A percentile compares a stretch with the other conserved stretches of the same genome.
These are phyloP conservation scores for Pseudochirops cupreus DNA, from an alignment of 2,797 vertebrate species.

Conservation along the genomic window DNA sequence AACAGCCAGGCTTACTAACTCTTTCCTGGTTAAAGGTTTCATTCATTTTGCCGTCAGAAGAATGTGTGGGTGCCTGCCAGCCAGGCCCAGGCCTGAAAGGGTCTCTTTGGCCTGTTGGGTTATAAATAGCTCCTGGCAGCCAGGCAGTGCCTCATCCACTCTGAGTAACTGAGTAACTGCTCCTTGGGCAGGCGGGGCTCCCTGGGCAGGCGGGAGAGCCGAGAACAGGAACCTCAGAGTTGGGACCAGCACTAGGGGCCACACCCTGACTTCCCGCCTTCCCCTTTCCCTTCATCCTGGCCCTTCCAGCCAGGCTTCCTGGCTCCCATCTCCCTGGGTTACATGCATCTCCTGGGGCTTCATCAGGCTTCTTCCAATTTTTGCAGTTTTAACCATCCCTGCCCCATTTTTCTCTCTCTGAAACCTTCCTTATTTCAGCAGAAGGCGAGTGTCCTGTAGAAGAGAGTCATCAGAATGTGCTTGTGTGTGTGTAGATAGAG, in stretches of 20 bases:
- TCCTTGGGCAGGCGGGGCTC: not conserved
- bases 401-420: not conserved
- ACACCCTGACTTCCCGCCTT: not conserved
- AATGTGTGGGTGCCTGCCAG: not conserved
- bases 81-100: not conserved
- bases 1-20: conserved; percentile 66
- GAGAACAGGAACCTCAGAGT: not conserved
- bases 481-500: no score
- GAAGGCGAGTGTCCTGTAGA: not conserved
- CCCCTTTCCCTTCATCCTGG: not conserved
- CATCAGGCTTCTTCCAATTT: not conserved
- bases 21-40: conserved; percentile 65
- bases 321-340: not conserved
- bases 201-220: not conserved
- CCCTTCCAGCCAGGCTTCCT: no score
- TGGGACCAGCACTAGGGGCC: not conserved
- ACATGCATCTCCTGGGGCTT: not conserved
- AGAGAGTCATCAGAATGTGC: not conserved
- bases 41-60: conserved; percentile 49
- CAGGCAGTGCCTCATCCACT: not conserved
- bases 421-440: not conserved
- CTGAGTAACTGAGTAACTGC: not conserved
- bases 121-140: not conserved
- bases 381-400: not conserved
- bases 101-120: not conserved